Evolutionary conservation across 2,113 vertebrate species (phyloP).

Genomic region (Alosa alosa): DNA sequence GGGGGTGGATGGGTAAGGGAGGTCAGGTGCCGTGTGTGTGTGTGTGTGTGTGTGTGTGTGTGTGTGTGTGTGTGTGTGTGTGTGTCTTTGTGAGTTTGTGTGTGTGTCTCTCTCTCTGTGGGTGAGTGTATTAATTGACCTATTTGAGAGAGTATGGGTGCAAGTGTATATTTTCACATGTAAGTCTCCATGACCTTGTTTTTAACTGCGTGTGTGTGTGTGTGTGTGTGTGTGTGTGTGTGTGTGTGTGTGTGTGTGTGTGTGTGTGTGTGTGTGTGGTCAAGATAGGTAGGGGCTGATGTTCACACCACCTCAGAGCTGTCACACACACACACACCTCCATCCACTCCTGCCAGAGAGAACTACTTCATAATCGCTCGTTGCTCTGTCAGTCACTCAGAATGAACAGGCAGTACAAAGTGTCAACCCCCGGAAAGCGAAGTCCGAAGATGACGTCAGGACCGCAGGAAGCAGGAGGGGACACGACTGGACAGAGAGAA

Average conservation of each 20-base stretch:
- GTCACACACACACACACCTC: constrained; percentile 40
- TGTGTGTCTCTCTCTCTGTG: background rate
- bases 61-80: background rate
- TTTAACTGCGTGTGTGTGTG: background rate
- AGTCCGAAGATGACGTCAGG: background rate
- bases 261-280: background rate
- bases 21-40: background rate
- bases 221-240: no score
- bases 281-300: constrained; percentile 32
- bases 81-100: background rate
- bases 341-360: constrained; percentile 32
- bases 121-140: background rate
- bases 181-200: no score
- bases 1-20: constrained; percentile 17
- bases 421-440: constrained; percentile 30
- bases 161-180: no score
- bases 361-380: constrained; percentile 39
- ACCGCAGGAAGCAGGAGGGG: constrained; percentile 15
- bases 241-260: background rate
- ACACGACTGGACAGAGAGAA: background rate
- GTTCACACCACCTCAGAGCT: constrained; percentile 47
- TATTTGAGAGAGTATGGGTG: background rate
- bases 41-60: background rate
- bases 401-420: constrained; percentile 27
- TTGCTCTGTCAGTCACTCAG: constrained; percentile 60